phyloP scores from a whole-genome alignment of 2,113 vertebrate species.

The Phyllopteryx taeniolatus region DNA sequence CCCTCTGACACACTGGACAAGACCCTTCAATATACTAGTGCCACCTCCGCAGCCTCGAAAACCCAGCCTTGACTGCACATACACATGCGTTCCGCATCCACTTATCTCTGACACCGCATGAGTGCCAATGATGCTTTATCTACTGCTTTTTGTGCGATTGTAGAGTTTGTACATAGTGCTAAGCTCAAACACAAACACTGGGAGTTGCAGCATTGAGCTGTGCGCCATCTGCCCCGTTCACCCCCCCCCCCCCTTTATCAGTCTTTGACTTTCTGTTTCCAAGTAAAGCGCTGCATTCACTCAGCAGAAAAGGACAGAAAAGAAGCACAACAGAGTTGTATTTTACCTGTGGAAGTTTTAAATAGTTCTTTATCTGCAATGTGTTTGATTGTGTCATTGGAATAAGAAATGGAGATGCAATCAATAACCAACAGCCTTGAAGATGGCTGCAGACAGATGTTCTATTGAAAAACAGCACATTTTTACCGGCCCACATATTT shows the following conservation, averaged over 20 bases:
- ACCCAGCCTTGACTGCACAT: constrained; percentile 28
- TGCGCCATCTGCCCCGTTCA: constrained; percentile 64
- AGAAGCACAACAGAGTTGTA: constrained; percentile 41
- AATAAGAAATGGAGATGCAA: constrained; percentile 67
- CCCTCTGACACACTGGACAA: constrained; percentile 72
- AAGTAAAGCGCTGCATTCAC: constrained; percentile 53
- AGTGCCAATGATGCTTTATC: constrained; percentile 70
- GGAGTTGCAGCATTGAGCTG: constrained; percentile 48
- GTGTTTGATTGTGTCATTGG: constrained; percentile 31
- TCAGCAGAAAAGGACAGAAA: constrained; percentile 43
- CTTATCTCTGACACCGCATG: constrained; percentile 54
- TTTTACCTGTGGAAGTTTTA: constrained; percentile 49
- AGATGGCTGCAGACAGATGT: constrained; percentile 71
- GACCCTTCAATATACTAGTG: constrained; percentile 68
- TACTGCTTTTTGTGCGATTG: constrained; percentile 65
- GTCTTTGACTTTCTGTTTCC: constrained; percentile 58
- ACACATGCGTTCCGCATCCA: constrained; percentile 27
- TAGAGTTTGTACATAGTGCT: constrained; percentile 65
- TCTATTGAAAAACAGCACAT: constrained; percentile 64
- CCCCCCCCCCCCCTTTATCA: constrained; percentile 46
- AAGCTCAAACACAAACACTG: constrained; percentile 77
- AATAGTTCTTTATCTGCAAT: constrained; percentile 67
- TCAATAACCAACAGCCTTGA: constrained; percentile 76
- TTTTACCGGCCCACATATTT: constrained; percentile 53
- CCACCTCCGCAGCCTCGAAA: constrained; percentile 56